Base-by-base conservation (phyloP, 2,113 vertebrate species). In the Camelus dromedarius region DNA sequence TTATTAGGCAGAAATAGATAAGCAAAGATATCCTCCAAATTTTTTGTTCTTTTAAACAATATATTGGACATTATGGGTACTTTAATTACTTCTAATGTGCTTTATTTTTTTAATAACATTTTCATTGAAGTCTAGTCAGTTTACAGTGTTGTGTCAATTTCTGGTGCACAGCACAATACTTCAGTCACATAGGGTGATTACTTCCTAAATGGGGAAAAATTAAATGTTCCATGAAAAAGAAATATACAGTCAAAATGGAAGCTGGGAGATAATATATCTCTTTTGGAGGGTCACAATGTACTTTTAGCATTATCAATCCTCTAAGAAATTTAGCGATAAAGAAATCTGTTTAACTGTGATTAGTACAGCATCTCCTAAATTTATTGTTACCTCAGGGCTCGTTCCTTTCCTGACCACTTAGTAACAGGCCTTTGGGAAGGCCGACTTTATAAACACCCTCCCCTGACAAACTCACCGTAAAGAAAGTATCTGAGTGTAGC, bases 281-380 rank as follows among this genome's bases (percentile, higher is more conserved):
- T 89, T 96, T 73, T 30, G 73, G 50, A 56, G 46, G 70, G 56
- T 84, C 19, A 73, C 54, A 89, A 14, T 69, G 14, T 8, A 24
- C 11, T 87, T 87, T 93, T 46, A 83, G 42, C 24, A 54, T 58
- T 97, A 15, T 92, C 54, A 58, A 82, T 89, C 30, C 62, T 75
- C 54, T 56, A 35, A 92, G 92, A 91, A 84, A 76, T 70, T 30
- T 32, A 52, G 5, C 89, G 22, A 69, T 85, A 60, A 95, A 91
- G 24, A 79, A 92, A 77, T 80, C 38, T 77, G 8, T 87, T 96
- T 86, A 48, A 87, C 46, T 80, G 6, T 76, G 48, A 92, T 94
- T 95, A 82, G 88, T 38, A 42, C 4, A 62, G 48, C 14, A 67
- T 58, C 60, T 85, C 38, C 38, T 52, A 48, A 75, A 56, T 62